Percentiles rank a stretch among this genome's conserved stretches.
phyloP scores from a whole-genome alignment of 2,888 invertebrate genomes.

The Lamellibrachia satsuma region DNA sequence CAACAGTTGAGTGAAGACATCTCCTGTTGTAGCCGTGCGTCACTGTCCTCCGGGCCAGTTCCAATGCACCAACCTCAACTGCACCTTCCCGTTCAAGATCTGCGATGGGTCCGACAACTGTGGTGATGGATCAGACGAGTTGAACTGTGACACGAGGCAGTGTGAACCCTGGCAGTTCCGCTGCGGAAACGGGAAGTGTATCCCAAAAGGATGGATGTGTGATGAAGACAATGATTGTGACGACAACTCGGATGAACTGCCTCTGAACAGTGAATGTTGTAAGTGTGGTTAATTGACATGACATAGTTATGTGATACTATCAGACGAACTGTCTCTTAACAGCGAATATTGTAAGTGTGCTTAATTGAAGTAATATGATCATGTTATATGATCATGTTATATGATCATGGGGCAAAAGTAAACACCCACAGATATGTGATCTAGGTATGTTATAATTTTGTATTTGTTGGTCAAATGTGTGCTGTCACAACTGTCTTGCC shows the following conservation, averaged over 20 bases:
- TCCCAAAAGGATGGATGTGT: conserved; percentile 57
- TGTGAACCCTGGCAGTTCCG: conserved; percentile 79
- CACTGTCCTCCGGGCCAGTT: conserved; percentile 64
- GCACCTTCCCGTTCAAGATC: conserved; percentile 61
- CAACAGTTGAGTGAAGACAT: too few relatives aligned
- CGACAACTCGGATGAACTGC: conserved; percentile 57
- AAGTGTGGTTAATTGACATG: conserved; percentile 17
- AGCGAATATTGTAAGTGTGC: conserved; percentile 36
- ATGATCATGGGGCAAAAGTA: too few relatives aligned
- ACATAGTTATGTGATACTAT: too few relatives aligned
- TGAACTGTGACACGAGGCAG: conserved; percentile 49
- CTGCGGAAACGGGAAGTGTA: conserved; percentile 81
- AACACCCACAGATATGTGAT: too few relatives aligned
- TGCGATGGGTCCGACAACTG: conserved; percentile 98
- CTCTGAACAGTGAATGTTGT: conserved; percentile 40
- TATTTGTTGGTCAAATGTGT: too few relatives aligned
- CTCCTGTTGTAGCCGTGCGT: conserved; percentile 49
- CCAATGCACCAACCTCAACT: conserved; percentile 60
- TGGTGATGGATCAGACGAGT: conserved; percentile 73
- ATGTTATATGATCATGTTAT: too few relatives aligned
- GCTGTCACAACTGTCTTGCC: too few relatives aligned
- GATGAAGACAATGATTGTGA: conserved; percentile 61
- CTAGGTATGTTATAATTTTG: too few relatives aligned
- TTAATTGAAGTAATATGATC: not conserved
- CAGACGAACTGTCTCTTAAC: conserved; percentile 51